Conservation (phyloP, 1,140 invertebrate species). For the Rhopalosiphum maidis region DNA sequence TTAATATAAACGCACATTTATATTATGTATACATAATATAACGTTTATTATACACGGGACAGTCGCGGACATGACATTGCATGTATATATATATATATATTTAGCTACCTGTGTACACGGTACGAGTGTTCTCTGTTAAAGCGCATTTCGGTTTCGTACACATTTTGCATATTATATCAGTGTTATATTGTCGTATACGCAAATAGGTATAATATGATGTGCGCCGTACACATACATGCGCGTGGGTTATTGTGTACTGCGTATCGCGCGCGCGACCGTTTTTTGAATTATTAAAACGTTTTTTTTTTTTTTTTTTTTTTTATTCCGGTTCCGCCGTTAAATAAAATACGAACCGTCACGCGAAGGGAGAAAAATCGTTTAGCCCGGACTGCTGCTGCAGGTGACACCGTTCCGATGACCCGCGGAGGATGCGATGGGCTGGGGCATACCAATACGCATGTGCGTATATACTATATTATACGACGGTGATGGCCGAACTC, state of each 20-base stretch:
- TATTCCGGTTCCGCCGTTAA: background rate
- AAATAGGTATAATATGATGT: no score
- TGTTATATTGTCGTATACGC: background rate
- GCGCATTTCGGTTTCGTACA: background rate
- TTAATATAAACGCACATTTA: background rate
- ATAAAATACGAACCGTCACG: background rate
- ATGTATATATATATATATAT: background rate
- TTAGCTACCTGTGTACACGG: no score
- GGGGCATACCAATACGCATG: no score
- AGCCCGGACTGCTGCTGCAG: background rate
- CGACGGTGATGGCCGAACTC: no score
- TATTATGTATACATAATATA: no score
- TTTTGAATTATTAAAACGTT: conserved; percentile 10
- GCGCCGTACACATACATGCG: no score
- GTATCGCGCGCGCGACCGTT: background rate
- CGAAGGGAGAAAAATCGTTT: background rate
- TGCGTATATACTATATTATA: no score
- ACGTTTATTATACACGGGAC: background rate
- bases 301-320: background rate
- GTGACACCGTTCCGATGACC: background rate
- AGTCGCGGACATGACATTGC: background rate
- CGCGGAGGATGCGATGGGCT: background rate
- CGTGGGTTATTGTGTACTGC: background rate
- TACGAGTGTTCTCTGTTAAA: background rate
- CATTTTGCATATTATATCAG: background rate